These are phyloP conservation scores for Pachyramphus minor DNA, from an alignment of 2,113 vertebrate genomes.

Conservation along the genomic window DNA sequence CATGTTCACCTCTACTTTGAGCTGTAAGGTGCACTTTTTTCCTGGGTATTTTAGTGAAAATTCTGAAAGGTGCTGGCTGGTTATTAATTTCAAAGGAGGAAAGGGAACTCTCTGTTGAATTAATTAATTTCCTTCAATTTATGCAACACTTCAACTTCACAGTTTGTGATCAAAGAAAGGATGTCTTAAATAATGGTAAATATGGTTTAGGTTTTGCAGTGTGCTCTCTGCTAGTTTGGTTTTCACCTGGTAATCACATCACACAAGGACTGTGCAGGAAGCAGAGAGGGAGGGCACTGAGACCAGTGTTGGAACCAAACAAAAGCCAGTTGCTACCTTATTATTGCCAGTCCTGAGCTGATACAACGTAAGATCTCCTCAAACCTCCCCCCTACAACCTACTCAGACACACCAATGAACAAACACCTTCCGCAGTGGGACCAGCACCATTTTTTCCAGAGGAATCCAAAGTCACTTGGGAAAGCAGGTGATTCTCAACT, in stretches of 20 bases:
- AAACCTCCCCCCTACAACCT: background rate
- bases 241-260: background rate
- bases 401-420: background rate
- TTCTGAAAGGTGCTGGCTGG: background rate
- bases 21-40: background rate
- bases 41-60: background rate
- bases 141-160: background rate
- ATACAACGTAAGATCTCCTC: background rate
- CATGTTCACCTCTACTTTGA: background rate
- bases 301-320: background rate
- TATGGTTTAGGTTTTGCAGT: background rate
- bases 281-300: fast-evolving
- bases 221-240: background rate
- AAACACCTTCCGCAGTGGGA: background rate
- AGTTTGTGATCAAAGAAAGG: constrained; percentile 7
- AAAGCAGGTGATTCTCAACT: background rate
- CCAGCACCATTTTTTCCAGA: background rate
- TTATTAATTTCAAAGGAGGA: background rate
- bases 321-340: background rate
- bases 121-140: constrained; percentile 25
- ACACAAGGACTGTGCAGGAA: background rate
- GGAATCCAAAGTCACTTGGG: background rate
- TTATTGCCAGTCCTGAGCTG: background rate
- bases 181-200: background rate
- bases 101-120: background rate